Conservation (phyloP, 2,888 invertebrate genomes). For the Mesorhabditis sp. region DNA sequence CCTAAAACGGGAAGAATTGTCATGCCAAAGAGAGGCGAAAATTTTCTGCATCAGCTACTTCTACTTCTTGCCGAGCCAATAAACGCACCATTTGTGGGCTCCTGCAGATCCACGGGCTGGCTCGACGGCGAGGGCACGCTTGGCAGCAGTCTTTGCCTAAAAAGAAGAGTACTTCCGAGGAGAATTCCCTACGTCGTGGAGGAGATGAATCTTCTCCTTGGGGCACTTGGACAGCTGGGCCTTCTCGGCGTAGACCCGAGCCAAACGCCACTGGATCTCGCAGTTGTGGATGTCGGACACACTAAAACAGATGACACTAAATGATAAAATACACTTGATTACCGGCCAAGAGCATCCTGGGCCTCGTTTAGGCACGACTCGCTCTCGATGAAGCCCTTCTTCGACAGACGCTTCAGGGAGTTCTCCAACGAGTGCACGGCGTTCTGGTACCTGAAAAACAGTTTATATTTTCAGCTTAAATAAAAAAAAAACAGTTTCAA, state of each 20-base stretch:
- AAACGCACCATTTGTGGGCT: slow-evolving; percentile 43
- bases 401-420: slow-evolving; percentile 34
- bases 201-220: slow-evolving; percentile 25
- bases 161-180: slow-evolving; percentile 1
- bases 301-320: slow-evolving; percentile 20
- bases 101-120: slow-evolving; percentile 37
- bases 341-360: slow-evolving; percentile 27
- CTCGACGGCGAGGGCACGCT: slow-evolving; percentile 42
- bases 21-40: background rate
- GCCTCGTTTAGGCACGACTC: slow-evolving; percentile 28
- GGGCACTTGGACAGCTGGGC: slow-evolving; percentile 30
- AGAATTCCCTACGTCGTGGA: slow-evolving; percentile 24
- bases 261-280: slow-evolving; percentile 45
- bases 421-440: slow-evolving; percentile 36
- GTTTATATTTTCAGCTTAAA: background rate
- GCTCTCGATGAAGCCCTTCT: slow-evolving; percentile 39
- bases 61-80: background rate
- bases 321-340: slow-evolving; percentile 7
- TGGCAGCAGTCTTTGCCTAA: slow-evolving; percentile 34
- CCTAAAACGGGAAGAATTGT: slow-evolving; percentile 11
- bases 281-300: slow-evolving; percentile 39
- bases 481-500: background rate
- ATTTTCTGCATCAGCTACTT: background rate
- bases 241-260: slow-evolving; percentile 38
- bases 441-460: slow-evolving; percentile 29